phyloP scores from a whole-genome alignment of 2,113 vertebrate species.

The Otus sunia region DNA sequence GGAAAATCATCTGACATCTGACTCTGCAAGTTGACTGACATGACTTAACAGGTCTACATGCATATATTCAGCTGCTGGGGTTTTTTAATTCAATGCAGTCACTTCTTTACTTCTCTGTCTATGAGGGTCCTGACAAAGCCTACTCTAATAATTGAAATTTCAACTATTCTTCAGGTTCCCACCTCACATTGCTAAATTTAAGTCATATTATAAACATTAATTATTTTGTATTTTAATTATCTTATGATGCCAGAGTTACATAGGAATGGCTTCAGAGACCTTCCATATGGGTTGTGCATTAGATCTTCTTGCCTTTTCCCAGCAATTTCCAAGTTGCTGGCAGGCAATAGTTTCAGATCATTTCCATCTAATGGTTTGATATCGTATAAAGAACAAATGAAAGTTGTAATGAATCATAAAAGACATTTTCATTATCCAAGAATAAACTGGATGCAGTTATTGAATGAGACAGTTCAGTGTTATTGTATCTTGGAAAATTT shows the following conservation, averaged over 20 bases:
- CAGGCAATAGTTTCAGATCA: slow-evolving; percentile 13
- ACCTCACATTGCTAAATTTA: background rate
- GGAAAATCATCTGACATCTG: background rate
- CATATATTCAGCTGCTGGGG: background rate
- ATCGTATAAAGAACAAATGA: background rate
- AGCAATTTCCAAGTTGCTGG: background rate
- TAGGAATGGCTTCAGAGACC: background rate
- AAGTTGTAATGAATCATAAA: slow-evolving; percentile 46
- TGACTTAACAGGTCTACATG: background rate
- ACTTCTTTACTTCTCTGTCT: background rate
- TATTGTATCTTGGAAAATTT: slow-evolving; percentile 2
- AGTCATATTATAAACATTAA: background rate
- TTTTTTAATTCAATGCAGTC: background rate
- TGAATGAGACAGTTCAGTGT: slow-evolving; percentile 2
- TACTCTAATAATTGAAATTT: background rate
- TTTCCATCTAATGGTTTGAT: slow-evolving; percentile 30
- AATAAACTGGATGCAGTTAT: slow-evolving; percentile 49
- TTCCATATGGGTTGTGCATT: background rate
- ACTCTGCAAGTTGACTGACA: background rate
- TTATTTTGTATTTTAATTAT: background rate
- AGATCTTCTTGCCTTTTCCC: background rate
- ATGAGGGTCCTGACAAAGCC: background rate
- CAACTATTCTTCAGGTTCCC: background rate
- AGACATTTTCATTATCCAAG: slow-evolving; percentile 51
- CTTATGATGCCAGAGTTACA: background rate